A percentile compares a stretch with the other conserved stretches of the same genome.
These are phyloP conservation scores for Thryonomys swinderianus DNA, from an alignment of 2,113 vertebrate genomes.

Conservation along the genomic window DNA sequence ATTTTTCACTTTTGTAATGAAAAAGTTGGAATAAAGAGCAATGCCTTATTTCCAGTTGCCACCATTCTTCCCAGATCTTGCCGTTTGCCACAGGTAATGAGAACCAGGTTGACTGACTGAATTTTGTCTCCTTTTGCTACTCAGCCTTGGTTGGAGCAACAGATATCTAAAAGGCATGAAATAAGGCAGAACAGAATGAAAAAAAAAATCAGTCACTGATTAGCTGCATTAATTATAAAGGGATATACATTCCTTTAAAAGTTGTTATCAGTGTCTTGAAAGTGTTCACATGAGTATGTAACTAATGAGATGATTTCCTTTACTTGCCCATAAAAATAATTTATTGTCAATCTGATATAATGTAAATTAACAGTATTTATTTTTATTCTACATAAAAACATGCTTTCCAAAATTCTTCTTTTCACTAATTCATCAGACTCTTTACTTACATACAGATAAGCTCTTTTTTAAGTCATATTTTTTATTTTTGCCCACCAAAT, in stretches of 20 bases:
- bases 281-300: neutral
- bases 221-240: slow-evolving; percentile 19
- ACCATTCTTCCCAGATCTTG: neutral
- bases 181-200: neutral
- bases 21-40: slow-evolving; percentile 14
- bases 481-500: neutral
- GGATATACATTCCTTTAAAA: slow-evolving; percentile 20
- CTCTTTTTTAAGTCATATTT: slow-evolving; percentile 40
- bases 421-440: slow-evolving; percentile 51
- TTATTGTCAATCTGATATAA: slow-evolving; percentile 44
- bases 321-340: slow-evolving; percentile 39
- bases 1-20: neutral
- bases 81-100: neutral
- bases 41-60: neutral
- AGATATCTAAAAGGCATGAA: neutral
- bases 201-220: neutral
- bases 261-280: slow-evolving; percentile 8
- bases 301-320: neutral
- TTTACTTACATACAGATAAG: slow-evolving; percentile 45
- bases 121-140: neutral
- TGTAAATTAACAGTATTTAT: slow-evolving; percentile 58
- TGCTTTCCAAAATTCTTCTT: slow-evolving; percentile 10
- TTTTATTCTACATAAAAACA: slow-evolving; percentile 52
- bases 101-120: neutral
- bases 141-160: neutral